These are phyloP conservation scores for Vidua chalybeata DNA, from an alignment of 2,113 vertebrate genomes.

Conservation along the genomic window DNA sequence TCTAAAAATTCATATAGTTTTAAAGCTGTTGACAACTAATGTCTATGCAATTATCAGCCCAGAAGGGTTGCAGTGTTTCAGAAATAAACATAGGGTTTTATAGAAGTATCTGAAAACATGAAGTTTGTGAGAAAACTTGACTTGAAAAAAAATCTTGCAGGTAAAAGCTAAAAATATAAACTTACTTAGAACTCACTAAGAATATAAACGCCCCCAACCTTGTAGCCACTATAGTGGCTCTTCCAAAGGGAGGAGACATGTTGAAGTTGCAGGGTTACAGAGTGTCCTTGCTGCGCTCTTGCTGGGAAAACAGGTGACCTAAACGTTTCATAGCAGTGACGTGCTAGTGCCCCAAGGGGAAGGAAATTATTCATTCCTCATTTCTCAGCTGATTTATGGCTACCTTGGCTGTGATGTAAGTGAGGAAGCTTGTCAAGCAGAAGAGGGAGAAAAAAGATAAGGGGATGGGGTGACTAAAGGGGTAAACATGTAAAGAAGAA, in stretches of 20 bases:
- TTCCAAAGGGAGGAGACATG: neutral
- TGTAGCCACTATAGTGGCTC: neutral
- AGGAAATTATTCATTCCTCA: constrained; percentile 32
- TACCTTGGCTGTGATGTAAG: neutral
- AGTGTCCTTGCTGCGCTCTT: neutral
- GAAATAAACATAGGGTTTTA: neutral
- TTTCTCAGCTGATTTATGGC: constrained; percentile 21
- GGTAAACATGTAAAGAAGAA: neutral
- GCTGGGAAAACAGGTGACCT: neutral
- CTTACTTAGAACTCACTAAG: neutral
- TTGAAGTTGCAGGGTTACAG: neutral
- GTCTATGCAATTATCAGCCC: neutral
- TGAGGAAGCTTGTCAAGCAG: neutral
- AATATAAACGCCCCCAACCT: fast-evolving
- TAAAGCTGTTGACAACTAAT: neutral
- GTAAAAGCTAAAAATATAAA: neutral
- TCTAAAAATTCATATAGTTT: neutral
- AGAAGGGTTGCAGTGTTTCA: neutral
- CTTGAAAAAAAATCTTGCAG: neutral
- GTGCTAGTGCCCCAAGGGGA: neutral
- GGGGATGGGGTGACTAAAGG: neutral
- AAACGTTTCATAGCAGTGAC: neutral
- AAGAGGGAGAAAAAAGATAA: neutral
- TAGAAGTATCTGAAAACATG: neutral
- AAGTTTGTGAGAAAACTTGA: neutral